A percentile compares a stretch with the other conserved stretches of the same genome.
phyloP scores from a whole-genome alignment of 1,140 invertebrate species.

The Pectinophora gossypiella region DNA sequence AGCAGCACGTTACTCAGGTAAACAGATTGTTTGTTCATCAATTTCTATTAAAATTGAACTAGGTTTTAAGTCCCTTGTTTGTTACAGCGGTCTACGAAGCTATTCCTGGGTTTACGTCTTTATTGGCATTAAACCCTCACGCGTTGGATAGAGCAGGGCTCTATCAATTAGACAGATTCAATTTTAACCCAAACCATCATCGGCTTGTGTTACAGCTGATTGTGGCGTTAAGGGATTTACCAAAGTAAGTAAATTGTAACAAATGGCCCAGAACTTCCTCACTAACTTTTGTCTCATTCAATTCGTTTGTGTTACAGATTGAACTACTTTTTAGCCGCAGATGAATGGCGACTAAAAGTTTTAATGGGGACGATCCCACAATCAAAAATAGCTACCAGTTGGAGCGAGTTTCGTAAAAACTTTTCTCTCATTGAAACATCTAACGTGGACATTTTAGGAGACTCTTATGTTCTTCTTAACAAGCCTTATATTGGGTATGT shows the following conservation, averaged over 20 bases:
- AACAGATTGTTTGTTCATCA: conserved; percentile 5
- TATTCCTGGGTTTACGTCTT: conserved; percentile 63
- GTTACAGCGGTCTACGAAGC: conserved; percentile 71
- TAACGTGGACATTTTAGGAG: conserved; percentile 73
- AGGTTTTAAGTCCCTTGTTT: conserved; percentile 22
- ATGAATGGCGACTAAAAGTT: conserved; percentile 77
- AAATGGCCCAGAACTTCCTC: neutral
- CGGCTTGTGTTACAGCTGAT: conserved; percentile 68
- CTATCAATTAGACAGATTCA: conserved; percentile 50
- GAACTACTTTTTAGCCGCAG: conserved; percentile 77
- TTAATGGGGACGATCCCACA: conserved; percentile 63
- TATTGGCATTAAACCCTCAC: conserved; percentile 68
- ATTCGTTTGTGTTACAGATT: conserved; percentile 49
- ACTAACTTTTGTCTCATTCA: neutral
- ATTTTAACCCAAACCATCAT: conserved; percentile 56
- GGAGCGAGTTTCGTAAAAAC: conserved; percentile 69
- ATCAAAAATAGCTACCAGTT: conserved; percentile 63
- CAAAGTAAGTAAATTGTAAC: conserved; percentile 46
- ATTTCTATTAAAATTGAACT: neutral
- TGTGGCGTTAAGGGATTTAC: conserved; percentile 71
- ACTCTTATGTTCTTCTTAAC: conserved; percentile 75
- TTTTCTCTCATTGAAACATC: conserved; percentile 58
- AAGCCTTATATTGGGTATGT: conserved; percentile 77
- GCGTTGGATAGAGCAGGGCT: conserved; percentile 52
- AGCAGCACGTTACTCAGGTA: conserved; percentile 76